A percentile compares a stretch with the other conserved stretches of the same genome.
phyloP scores from a whole-genome alignment of 35 echinoderm and acorn worm genomes.

The Holothuria glaberrima region DNA sequence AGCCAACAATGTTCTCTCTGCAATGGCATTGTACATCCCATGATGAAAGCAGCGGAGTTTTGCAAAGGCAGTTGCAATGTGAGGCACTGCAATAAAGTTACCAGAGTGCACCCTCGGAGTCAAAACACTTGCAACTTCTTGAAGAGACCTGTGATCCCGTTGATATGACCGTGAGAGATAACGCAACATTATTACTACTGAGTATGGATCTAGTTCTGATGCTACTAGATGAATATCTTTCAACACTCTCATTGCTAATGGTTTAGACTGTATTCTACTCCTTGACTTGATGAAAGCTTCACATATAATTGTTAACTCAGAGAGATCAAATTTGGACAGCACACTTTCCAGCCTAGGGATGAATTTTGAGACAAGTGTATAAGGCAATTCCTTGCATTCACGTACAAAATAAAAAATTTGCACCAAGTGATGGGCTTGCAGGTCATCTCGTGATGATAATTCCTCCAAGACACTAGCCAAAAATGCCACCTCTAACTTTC shows the following conservation, averaged over 20 bases:
- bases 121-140: not conserved
- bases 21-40: slow-evolving; percentile 25
- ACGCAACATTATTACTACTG: slow-evolving; percentile 14
- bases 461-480: slow-evolving; percentile 3
- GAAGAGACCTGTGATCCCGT: slow-evolving; percentile 12
- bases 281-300: slow-evolving; percentile 42
- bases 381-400: not conserved
- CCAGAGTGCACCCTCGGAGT: not conserved
- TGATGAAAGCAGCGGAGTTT: slow-evolving; percentile 52
- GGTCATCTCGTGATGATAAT: not conserved
- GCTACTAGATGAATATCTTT: not conserved
- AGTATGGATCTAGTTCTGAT: not conserved
- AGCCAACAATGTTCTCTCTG: not conserved
- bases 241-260: not conserved
- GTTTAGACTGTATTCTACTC: not conserved
- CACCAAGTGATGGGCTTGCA: slow-evolving; percentile 5
- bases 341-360: not conserved
- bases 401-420: slow-evolving; percentile 50
- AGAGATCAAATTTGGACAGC: not conserved
- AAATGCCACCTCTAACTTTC: not conserved
- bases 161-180: slow-evolving; percentile 25
- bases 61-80: slow-evolving; percentile 13
- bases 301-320: slow-evolving; percentile 34
- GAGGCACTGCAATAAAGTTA: slow-evolving; percentile 33
- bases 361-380: not conserved